phyloP scores from a whole-genome alignment of 2,888 invertebrate genomes.

The Pyrrhosoma nymphula region DNA sequence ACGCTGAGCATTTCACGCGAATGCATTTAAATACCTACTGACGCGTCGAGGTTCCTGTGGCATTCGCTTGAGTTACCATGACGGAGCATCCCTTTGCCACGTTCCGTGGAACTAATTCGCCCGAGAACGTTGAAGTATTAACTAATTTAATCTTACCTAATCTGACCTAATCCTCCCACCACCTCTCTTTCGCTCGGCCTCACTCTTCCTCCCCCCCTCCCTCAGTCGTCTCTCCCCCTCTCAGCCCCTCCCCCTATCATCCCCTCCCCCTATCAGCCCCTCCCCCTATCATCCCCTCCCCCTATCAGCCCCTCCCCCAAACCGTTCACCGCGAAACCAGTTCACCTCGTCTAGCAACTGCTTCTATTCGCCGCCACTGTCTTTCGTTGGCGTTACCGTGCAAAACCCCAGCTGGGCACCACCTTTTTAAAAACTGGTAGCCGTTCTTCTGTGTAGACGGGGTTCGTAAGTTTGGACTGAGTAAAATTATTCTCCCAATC shows the following conservation, averaged over 20 bases:
- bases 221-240: not conserved
- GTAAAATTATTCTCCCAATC: not conserved
- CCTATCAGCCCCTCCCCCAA: not conserved
- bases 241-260: not conserved
- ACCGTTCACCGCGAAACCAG: not conserved
- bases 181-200: not conserved
- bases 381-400: not conserved
- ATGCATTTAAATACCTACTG: not conserved
- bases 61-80: not conserved
- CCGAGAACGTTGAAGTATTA: not conserved
- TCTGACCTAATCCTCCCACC: constrained; percentile 8
- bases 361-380: not conserved
- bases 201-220: not conserved
- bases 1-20: not conserved
- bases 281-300: not conserved
- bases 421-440: not conserved
- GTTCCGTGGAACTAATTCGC: not conserved
- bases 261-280: not conserved
- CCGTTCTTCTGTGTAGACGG: not conserved
- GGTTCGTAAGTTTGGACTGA: not conserved
- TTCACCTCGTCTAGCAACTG: not conserved
- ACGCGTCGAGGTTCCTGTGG: not conserved
- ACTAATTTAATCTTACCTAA: not conserved
- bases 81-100: not conserved
- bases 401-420: not conserved